phyloP scores from a whole-genome alignment of 2,888 invertebrate genomes.

The Platycnemis pennipes region DNA sequence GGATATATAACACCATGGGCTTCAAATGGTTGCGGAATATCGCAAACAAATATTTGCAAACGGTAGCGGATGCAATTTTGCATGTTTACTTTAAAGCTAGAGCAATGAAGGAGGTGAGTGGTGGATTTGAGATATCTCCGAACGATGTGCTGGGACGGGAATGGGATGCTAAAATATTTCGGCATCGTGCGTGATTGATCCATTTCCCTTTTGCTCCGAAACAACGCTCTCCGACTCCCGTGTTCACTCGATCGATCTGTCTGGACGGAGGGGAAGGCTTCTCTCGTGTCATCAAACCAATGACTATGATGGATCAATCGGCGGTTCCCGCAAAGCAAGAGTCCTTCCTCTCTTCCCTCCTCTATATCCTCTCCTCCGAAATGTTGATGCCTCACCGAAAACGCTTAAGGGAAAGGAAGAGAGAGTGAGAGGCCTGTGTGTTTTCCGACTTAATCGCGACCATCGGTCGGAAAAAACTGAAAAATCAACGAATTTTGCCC shows the following conservation, averaged over 20 bases:
- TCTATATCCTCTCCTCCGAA: not conserved
- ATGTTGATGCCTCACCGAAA: not conserved
- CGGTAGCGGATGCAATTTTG: no score
- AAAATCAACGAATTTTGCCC: not conserved
- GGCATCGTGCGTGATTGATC: not conserved
- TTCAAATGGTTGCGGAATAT: no score
- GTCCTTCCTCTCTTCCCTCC: not conserved
- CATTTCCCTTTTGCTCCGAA: not conserved
- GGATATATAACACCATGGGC: no score
- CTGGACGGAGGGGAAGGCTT: not conserved
- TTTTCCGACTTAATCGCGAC: not conserved
- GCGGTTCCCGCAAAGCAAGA: not conserved
- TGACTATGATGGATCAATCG: conserved; percentile 24
- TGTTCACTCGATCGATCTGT: not conserved
- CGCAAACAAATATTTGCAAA: no score
- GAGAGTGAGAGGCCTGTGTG: no score
- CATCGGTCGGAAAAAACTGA: not conserved
- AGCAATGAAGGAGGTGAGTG: not conserved
- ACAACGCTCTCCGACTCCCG: not conserved
- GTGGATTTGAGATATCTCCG: not conserved
- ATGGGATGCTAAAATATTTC: not conserved
- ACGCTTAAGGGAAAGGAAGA: not conserved
- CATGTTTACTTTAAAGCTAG: no score
- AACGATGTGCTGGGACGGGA: not conserved
- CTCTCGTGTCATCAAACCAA: not conserved